Evolutionary conservation across 1,140 invertebrate genomes (phyloP), one percentile per base, ranked within the genome.

Genomic region (Drosophila jambulina): DNA sequence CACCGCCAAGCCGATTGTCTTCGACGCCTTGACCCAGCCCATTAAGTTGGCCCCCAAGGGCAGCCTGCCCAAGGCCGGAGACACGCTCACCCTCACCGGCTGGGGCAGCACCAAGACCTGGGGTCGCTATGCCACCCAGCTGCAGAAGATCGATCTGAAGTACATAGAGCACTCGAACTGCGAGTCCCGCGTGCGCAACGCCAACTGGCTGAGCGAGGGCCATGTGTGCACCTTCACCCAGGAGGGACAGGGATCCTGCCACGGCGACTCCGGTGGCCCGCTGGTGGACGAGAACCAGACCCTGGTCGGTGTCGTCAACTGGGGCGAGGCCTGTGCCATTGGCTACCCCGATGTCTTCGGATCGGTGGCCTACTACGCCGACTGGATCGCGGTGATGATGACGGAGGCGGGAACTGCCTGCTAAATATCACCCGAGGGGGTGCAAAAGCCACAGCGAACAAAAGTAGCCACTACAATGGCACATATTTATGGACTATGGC

Each of bases 171-270:
- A 76, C 40, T 32, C 43, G 3, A 77, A 29, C 17, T 93, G 93
- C 40, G 56, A 46, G 43, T 17, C 38, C 6, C 54, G 53, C 10
- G 78, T 92, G 8, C 51, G 54, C 3, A 92, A 91, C 17, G 17
- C 58, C 27, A 71, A 12, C 25, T 91, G 88, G 78, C 13, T 92
- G 51, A 67, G 84, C 19, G 68, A 68, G 1, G 91, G 90, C 8
- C 94, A 95, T 68, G 93, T 95, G 48, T 96, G 95, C 68, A 95
- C 95, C 0, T 92, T 94, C 12, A 95, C 94, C 3, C 94, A 93
- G 74, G 63, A 75, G 25, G 95, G 95, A 12, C 93, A 95, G 85
- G 95, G 95, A 9, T 94, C 94, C 46, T 95, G 95, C 59, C 93
- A 95, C 79, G 93, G 93, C 23, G 93, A 94, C 60, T 93, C 93